Evolutionary conservation across 2,113 vertebrate genomes (phyloP), one percentile per base, ranked within the genome.

Genomic region (Dendropsophus ebraccatus): DNA sequence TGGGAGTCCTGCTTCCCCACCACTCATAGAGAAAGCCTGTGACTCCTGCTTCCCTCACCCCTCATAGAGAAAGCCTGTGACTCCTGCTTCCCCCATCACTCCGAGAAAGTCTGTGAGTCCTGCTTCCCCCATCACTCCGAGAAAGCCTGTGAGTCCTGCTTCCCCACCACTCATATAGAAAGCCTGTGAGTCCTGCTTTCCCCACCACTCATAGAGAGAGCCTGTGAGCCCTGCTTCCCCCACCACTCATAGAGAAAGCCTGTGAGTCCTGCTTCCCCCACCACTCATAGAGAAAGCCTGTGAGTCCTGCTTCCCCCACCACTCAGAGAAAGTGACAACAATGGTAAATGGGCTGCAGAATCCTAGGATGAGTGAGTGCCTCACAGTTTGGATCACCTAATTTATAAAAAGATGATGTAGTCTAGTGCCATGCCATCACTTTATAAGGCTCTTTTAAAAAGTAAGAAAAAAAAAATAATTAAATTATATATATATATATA

Each of bases 241-340:
- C 41, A 41, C 54, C 54, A 58, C 54, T n/a, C 10, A 49, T 58
- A 58, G 19, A n/a, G 54, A n/a, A 58, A 58, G 54, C 54, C 19
- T 58, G 54, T 23, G 54, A 58, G 54, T 58, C 54, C 54, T 58
- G 21, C 19, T 58, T 58, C 47, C 47, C 47, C 47, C 6, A 1
- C 47, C 47, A 49, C 47, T 49, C 10, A 49, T 58, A 54, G 52
- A 54, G 52, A 54, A 41, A 41, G 16, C 23, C 19, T 58, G 54
- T 23, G 54, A 58, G 76, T 95, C 47, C 47, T 49, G 47, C 8
- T 49, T 12, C 9, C 47, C 47, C 12, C 47, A 49, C 47, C 47
- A 13, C 47, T 93, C 93, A 94, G 92, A 93, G 94, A 41, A 8
- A 41, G n/a, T n/a, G n/a, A n/a, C n/a, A n/a, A n/a, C n/a, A n/a